These are phyloP conservation scores for Entomobrya proxima DNA, from an alignment of 2,888 invertebrate genomes.

Conservation along the genomic window DNA sequence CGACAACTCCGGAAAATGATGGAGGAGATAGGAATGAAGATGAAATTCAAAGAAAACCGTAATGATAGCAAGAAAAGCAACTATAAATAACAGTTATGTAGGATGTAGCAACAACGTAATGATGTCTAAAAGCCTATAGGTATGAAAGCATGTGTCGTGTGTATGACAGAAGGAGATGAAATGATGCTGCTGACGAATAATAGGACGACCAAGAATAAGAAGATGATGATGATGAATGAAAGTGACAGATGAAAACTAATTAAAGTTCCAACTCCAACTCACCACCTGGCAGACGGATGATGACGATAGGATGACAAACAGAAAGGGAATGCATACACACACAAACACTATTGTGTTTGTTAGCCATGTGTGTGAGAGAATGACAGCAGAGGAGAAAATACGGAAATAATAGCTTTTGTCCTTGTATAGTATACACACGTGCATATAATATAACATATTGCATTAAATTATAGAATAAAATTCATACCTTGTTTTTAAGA, in stretches of 20 bases:
- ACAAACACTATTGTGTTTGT: neutral
- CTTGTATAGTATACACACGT: too few species aligned
- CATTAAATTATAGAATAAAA: too few species aligned
- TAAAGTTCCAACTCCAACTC: constrained; percentile 65
- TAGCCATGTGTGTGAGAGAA: neutral
- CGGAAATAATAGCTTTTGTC: too few species aligned
- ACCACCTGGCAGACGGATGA: constrained; percentile 49
- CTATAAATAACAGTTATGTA: neutral
- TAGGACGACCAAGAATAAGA: neutral
- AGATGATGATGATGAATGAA: constrained; percentile 44
- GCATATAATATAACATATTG: too few species aligned
- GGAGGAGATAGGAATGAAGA: neutral
- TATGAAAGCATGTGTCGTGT: neutral
- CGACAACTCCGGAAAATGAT: neutral
- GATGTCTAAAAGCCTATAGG: neutral
- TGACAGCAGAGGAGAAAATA: too few species aligned
- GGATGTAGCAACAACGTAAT: neutral
- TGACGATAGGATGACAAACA: neutral
- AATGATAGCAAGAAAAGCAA: neutral
- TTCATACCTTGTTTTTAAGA: neutral
- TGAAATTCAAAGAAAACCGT: neutral
- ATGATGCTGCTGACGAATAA: neutral
- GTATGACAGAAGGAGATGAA: neutral
- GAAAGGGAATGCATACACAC: constrained; percentile 2
- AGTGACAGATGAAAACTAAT: constrained; percentile 66